Base-by-base conservation (phyloP, 2,888 invertebrate species). In the Leptarthrus brevirostris region DNA sequence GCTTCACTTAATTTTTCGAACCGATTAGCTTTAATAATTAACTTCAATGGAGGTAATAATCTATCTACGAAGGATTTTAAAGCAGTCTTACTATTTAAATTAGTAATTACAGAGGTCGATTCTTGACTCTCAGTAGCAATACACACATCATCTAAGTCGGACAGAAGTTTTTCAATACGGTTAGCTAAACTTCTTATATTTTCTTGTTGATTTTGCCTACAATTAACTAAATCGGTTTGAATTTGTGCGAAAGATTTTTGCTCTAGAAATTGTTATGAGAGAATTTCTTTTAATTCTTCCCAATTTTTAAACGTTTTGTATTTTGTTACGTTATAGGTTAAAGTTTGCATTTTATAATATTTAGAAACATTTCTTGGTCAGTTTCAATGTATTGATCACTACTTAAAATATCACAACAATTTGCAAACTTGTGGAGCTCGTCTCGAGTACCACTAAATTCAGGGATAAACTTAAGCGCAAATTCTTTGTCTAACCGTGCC, bases 51-150 rank as follows among this genome's bases (percentile, higher is more conserved):
- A 20, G 18, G 4, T 3, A 36, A 6, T 14, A 72, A 16, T 0
- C 72, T 56, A 16, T 72, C 72, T 1, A 26, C 14, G 24, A 72
- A 72, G 2, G 72, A 3, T 44, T 72, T 72, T 54, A 72, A 72
- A 1, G 34, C 18, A 14, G 72, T 34, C 40, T 72, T 72, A 16
- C 20, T 12, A 20, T 72, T 72, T 10, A 72, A 40, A 36, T 24
- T 72, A 56, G 5, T 2, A 2, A 56, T 24, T 3, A 40, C 14
- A 1, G 24, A 4, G 3, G 44, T 20, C 5, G 72, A 30, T 3
- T 3, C 12, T 22, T 30, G 20, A 5, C 72, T 54, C n/a, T 53
- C 24, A 2, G 6, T 6, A 3, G 18, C 22, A 12, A 54, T n/a
- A 30, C 54, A 54, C 0, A 14, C 54, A 1, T 54, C 54, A 16